A percentile compares a stretch with the other conserved stretches of the same genome.
phyloP scores from a whole-genome alignment of 2,113 vertebrate species.

The Carollia perspicillata region DNA sequence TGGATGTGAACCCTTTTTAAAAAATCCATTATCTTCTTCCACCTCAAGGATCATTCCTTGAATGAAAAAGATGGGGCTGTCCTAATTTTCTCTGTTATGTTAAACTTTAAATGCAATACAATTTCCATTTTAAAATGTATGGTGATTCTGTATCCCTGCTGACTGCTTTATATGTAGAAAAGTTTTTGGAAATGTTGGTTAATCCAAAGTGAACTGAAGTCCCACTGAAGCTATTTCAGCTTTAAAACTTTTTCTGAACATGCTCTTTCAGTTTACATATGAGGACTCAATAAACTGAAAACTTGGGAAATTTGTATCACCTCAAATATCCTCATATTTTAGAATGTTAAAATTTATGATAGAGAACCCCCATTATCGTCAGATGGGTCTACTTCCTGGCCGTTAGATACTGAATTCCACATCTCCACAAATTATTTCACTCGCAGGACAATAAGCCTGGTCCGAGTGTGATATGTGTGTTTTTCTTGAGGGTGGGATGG shows the following conservation, averaged over 20 bases:
- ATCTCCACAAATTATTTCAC: too few species aligned
- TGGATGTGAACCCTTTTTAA: not conserved
- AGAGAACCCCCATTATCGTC: not conserved
- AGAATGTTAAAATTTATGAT: not conserved
- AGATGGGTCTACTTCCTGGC: not conserved
- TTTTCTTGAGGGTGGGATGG: not conserved
- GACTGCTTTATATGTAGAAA: not conserved
- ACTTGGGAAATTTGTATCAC: not conserved
- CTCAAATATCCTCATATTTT: not conserved
- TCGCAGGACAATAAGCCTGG: slow-evolving; percentile 15
- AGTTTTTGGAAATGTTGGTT: not conserved
- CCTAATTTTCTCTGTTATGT: not conserved
- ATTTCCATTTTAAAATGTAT: not conserved
- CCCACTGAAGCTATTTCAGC: not conserved
- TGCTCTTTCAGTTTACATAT: not conserved
- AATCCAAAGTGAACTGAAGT: not conserved
- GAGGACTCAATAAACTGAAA: not conserved
- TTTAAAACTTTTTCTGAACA: not conserved
- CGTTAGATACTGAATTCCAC: not conserved
- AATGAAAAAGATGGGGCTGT: not conserved
- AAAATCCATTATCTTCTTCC: not conserved
- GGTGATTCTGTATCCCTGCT: not conserved
- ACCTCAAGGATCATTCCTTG: not conserved
- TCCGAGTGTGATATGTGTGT: not conserved
- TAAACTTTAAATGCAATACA: not conserved